phyloP scores from a whole-genome alignment of 2,888 invertebrate genomes.

The Eupithecia abbreviata region DNA sequence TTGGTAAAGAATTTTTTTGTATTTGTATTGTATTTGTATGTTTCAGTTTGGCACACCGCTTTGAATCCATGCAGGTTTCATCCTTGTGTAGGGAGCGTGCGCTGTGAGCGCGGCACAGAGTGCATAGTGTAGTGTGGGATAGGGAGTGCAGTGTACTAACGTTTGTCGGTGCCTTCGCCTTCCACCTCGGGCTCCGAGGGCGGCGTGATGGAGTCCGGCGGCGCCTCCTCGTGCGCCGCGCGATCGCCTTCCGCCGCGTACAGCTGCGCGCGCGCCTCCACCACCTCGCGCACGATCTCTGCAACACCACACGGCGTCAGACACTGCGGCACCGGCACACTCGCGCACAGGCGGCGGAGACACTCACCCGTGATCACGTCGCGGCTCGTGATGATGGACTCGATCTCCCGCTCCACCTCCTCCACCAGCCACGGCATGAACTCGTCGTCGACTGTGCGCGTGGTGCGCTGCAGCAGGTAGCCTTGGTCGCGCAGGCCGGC shows the following conservation, averaged over 20 bases:
- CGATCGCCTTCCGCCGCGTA: constrained; percentile 76
- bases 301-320: constrained; percentile 34
- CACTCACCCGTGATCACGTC: constrained; percentile 88
- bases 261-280: constrained; percentile 88
- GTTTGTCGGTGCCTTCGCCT: constrained; percentile 45
- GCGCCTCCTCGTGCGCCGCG: constrained; percentile 30
- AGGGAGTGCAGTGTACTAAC: not conserved
- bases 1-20: too few relatives aligned
- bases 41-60: too few relatives aligned
- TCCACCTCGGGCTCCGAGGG: constrained; percentile 48
- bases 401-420: constrained; percentile 91
- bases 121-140: too few relatives aligned
- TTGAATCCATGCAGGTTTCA: too few relatives aligned
- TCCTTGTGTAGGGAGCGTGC: too few relatives aligned
- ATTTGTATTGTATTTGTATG: too few relatives aligned
- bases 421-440: constrained; percentile 95
- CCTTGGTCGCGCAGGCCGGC: constrained; percentile 91
- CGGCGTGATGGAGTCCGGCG: constrained; percentile 31
- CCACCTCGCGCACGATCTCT: constrained; percentile 91
- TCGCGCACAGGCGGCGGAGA: not conserved
- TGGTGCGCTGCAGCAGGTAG: constrained; percentile 85
- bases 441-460: constrained; percentile 88
- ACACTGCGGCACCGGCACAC: not conserved
- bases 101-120: too few relatives aligned
- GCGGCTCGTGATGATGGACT: constrained; percentile 90